Evolutionary conservation across 2,797 vertebrate species (phyloP).

Genomic region (Hydrolagus colliei): DNA sequence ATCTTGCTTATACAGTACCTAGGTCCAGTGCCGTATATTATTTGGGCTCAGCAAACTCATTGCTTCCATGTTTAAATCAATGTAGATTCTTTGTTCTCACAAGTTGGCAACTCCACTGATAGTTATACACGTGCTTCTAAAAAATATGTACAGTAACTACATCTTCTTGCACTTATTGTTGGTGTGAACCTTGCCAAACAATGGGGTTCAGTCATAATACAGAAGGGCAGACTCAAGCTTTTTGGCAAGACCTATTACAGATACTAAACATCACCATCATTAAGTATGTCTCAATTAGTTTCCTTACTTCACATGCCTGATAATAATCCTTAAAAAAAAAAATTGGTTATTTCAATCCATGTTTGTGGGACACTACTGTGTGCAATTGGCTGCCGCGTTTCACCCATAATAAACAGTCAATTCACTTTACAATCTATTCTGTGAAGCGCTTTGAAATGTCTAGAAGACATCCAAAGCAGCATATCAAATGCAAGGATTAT

Average conservation of each 20-base stretch:
- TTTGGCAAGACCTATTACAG: background rate
- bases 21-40: background rate
- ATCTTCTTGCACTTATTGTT: background rate
- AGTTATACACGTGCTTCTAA: background rate
- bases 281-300: too few relatives aligned
- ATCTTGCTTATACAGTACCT: background rate
- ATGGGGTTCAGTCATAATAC: background rate
- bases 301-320: too few relatives aligned
- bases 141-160: background rate
- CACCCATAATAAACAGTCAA: too few relatives aligned
- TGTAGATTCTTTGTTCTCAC: background rate
- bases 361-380: too few relatives aligned
- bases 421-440: too few relatives aligned
- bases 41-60: background rate
- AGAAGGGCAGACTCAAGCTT: background rate
- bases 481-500: too few relatives aligned
- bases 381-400: too few relatives aligned
- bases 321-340: too few relatives aligned
- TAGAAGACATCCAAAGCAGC: too few relatives aligned
- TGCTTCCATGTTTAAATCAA: background rate
- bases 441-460: too few relatives aligned
- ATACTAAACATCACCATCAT: background rate
- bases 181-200: background rate
- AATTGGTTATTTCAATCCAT: too few relatives aligned
- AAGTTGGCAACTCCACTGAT: background rate